A percentile compares a stretch with the other conserved stretches of the same genome.
phyloP scores from a whole-genome alignment of 2,113 vertebrate genomes.

The Hypomesus transpacificus region DNA sequence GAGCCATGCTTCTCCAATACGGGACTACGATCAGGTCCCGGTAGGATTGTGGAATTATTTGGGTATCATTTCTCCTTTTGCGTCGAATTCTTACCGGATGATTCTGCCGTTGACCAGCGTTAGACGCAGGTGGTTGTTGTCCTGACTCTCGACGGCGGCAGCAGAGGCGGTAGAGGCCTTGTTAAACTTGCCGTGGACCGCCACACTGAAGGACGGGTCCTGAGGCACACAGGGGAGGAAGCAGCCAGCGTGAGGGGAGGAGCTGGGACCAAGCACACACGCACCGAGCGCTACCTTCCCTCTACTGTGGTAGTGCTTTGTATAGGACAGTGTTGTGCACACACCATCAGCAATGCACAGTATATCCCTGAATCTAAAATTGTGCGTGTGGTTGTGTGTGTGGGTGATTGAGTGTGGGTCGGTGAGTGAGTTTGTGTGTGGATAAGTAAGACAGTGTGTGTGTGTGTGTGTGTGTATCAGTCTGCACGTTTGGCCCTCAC shows the following conservation, averaged over 20 bases:
- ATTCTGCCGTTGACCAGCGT: constrained; percentile 93
- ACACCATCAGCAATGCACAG: too few relatives aligned
- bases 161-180: constrained; percentile 89
- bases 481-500: neutral
- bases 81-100: constrained; percentile 75
- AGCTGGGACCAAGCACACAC: too few relatives aligned
- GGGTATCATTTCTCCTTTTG: neutral
- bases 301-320: too few relatives aligned
- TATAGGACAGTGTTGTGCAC: too few relatives aligned
- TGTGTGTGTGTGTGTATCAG: neutral
- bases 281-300: too few relatives aligned
- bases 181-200: constrained; percentile 88
- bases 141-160: constrained; percentile 80
- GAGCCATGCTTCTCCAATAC: neutral
- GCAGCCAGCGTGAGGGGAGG: neutral
- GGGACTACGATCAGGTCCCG: neutral
- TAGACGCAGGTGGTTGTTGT: constrained; percentile 84
- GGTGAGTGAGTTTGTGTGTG: too few relatives aligned
- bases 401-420: neutral
- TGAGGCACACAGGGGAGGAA: constrained; percentile 40
- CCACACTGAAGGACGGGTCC: constrained; percentile 78
- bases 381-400: neutral
- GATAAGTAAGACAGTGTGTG: too few relatives aligned
- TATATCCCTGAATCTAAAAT: neutral
- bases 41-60: neutral